These are phyloP conservation scores for Apus apus DNA, from an alignment of 2,113 vertebrate genomes.

Conservation along the genomic window DNA sequence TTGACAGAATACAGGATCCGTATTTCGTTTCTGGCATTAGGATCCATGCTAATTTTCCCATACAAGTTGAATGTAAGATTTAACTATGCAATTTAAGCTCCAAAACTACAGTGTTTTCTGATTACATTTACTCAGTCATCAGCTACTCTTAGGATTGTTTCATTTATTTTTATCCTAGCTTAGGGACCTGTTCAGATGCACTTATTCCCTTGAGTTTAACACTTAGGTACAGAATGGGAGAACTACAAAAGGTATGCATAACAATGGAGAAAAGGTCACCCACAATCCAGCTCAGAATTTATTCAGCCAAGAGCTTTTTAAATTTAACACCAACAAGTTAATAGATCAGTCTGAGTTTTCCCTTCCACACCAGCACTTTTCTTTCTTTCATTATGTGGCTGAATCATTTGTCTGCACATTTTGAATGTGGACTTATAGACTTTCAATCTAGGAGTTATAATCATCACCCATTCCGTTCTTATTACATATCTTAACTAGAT, in stretches of 20 bases:
- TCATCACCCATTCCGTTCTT: background rate
- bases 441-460: background rate
- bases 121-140: background rate
- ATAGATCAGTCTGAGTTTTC: background rate
- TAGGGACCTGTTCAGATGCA: background rate
- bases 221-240: background rate
- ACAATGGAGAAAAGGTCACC: background rate
- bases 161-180: fast-evolving
- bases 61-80: background rate
- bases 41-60: background rate
- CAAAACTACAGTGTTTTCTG: background rate
- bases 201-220: background rate
- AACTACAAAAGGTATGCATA: background rate
- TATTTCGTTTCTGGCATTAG: background rate
- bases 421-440: background rate
- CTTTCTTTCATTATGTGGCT: background rate
- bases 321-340: background rate
- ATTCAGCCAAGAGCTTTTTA: background rate
- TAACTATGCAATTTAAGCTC: background rate
- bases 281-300: background rate
- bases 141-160: background rate
- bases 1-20: background rate
- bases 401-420: background rate
- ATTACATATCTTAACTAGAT: background rate
- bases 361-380: background rate